Evolutionary conservation across 1,140 invertebrate species (phyloP).

Genomic region (Sycophila sp.): DNA sequence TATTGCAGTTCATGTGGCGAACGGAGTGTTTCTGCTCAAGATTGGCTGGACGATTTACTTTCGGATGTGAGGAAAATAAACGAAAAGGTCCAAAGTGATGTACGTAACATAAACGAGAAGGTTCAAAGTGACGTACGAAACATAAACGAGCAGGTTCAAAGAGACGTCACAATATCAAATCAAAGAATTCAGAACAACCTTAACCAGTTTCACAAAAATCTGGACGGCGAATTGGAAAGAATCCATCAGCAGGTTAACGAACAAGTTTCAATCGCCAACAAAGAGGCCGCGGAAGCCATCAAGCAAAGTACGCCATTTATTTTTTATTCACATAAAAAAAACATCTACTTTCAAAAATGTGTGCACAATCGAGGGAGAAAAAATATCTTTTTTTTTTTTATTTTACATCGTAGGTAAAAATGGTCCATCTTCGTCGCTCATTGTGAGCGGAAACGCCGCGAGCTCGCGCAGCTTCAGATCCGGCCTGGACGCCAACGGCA

Average conservation of each 20-base stretch:
- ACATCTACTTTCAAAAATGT: too few relatives aligned
- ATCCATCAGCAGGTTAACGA: neutral
- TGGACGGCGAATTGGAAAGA: too few relatives aligned
- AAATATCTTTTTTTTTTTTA: neutral
- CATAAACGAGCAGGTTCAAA: neutral
- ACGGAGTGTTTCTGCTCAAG: neutral
- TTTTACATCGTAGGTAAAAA: neutral
- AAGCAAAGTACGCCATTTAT: neutral
- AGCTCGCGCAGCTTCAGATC: neutral
- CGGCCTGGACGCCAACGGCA: slow-evolving; percentile 29
- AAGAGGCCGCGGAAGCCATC: neutral
- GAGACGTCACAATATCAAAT: too few relatives aligned
- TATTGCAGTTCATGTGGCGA: neutral
- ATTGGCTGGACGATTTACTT: slow-evolving; percentile 26
- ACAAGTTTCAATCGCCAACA: neutral
- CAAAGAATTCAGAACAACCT: too few relatives aligned
- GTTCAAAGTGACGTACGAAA: neutral
- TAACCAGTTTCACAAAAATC: too few relatives aligned
- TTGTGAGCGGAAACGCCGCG: neutral
- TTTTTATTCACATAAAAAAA: too few relatives aligned
- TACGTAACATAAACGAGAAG: slow-evolving; percentile 1
- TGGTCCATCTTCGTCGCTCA: neutral
- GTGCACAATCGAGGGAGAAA: too few relatives aligned
- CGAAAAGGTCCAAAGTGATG: neutral
- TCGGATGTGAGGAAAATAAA: slow-evolving; percentile 30